Percentiles rank a stretch among this genome's conserved stretches.
Conservation (phyloP, 2,888 invertebrate species). For the Terebella lapidaria region DNA sequence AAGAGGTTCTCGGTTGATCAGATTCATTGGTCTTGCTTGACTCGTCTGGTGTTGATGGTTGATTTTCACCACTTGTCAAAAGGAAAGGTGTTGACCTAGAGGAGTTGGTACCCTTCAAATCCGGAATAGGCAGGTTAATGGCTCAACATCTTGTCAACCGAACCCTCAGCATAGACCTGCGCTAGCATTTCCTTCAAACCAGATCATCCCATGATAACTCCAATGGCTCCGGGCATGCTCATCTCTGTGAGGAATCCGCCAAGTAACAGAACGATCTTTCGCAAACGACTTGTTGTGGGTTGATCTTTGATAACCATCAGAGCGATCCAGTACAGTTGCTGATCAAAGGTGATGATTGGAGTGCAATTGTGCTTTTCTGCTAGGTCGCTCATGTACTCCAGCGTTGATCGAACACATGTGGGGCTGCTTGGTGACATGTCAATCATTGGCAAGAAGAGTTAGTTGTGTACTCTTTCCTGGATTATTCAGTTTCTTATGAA, state of each 20-base stretch:
- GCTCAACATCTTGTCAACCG: slow-evolving; percentile 23
- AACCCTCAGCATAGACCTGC: slow-evolving; percentile 20
- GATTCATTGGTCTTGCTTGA: not conserved
- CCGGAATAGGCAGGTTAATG: not conserved
- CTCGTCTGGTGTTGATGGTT: not conserved
- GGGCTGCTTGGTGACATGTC: no score
- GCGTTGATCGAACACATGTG: no score
- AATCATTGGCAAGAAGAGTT: no score
- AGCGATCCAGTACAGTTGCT: slow-evolving; percentile 27
- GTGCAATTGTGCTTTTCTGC: no score
- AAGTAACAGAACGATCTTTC: slow-evolving; percentile 15
- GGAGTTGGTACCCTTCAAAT: no score
- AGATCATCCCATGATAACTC: slow-evolving; percentile 24
- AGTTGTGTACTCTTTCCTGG: no score
- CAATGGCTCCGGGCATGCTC: slow-evolving; percentile 29
- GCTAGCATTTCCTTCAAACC: slow-evolving; percentile 25
- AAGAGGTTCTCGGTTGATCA: no score
- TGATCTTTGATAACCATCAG: slow-evolving; percentile 9
- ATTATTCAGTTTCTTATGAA: no score
- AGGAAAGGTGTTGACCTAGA: no score
- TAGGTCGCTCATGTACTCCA: no score
- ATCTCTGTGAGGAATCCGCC: slow-evolving; percentile 22
- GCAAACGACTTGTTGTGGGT: slow-evolving; percentile 12
- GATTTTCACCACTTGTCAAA: not conserved
- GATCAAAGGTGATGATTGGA: slow-evolving; percentile 25